Conservation (phyloP, 2,888 invertebrate genomes). For the Caenorhabditis panamensis region DNA sequence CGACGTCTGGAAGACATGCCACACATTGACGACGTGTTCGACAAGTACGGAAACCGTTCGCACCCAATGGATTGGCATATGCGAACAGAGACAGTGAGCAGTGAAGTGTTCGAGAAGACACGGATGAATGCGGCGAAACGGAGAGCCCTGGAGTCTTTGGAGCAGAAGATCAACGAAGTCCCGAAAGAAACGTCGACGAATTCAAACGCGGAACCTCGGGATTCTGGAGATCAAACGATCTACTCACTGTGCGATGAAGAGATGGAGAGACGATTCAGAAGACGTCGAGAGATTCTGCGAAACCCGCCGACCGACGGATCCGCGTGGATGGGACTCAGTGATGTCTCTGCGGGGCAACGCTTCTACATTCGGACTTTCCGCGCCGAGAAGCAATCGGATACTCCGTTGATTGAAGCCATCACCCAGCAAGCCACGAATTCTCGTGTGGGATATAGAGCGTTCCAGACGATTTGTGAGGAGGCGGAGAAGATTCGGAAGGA, state of each 20-base stretch:
- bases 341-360: constrained; percentile 29
- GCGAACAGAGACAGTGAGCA: constrained; percentile 35
- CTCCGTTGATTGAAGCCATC: constrained; percentile 45
- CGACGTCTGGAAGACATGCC: constrained; percentile 26
- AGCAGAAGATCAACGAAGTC: constrained; percentile 47
- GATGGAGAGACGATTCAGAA: constrained; percentile 23
- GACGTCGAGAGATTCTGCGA: constrained; percentile 51
- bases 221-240: constrained; percentile 17
- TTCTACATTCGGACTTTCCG: constrained; percentile 57
- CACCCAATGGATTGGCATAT: constrained; percentile 62
- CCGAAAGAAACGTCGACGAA: not conserved
- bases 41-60: constrained; percentile 41
- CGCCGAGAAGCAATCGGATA: not conserved
- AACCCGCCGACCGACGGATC: constrained; percentile 55
- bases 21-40: constrained; percentile 53
- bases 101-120: constrained; percentile 27
- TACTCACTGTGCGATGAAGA: constrained; percentile 42
- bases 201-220: not conserved
- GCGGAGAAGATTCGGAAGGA: constrained; percentile 30
- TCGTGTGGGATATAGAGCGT: constrained; percentile 48
- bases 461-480: constrained; percentile 47
- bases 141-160: constrained; percentile 45
- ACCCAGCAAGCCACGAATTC: constrained; percentile 29
- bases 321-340: constrained; percentile 47
- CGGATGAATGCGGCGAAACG: constrained; percentile 52